Base-by-base conservation (phyloP, 2,888 invertebrate genomes). In the Ashinkailepas kermadecensis region DNA sequence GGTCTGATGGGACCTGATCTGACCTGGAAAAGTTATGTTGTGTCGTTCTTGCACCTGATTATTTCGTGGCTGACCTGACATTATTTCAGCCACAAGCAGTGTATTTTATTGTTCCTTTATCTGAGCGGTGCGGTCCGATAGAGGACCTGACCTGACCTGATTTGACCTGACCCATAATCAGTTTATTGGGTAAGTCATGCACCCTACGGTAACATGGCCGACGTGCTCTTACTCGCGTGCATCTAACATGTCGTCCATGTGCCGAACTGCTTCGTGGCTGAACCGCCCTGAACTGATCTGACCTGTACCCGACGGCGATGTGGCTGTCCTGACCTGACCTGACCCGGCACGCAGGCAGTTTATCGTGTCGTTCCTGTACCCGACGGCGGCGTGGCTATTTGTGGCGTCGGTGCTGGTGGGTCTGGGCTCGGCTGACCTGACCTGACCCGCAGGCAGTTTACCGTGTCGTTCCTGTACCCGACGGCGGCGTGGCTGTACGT, bases 351-450 rank as follows among this genome's bases (percentile, higher is more conserved):
- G 18, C 23, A 25, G 67, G 0, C 65, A 65, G 10, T 65, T 65
- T 12, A 65, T 65, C 87, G 90, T 92, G 81, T 92, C 93, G 59
- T 98, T 98, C 88, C 89, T 97, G 84, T 92, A 92, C 86, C 96
- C 96, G 0, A 90, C 91, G 85, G 93, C 93, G 25, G 93, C 92
- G 92, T 89, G 96, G 11, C 89, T 99, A 80, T 98, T 98, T 88
- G 87, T 91, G 80, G 93, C 93, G 64, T 97, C 97, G 85, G 94
- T 91, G 12, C 39, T 39, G 39, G 39, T 39, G 2, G 39, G 39
- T 39, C 89, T 94, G 6, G 97, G 97, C 80, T 39, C 86, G 97
- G 64, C 91, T 98, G 74, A 98, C 98, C 80, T 39, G 39, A 39
- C 39, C 39, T 39, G 39, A 39, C 10, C 23, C 23, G 18, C 23